Evolutionary conservation across 2,113 vertebrate species (phyloP).

Genomic region (Aldabrachelys gigantea): DNA sequence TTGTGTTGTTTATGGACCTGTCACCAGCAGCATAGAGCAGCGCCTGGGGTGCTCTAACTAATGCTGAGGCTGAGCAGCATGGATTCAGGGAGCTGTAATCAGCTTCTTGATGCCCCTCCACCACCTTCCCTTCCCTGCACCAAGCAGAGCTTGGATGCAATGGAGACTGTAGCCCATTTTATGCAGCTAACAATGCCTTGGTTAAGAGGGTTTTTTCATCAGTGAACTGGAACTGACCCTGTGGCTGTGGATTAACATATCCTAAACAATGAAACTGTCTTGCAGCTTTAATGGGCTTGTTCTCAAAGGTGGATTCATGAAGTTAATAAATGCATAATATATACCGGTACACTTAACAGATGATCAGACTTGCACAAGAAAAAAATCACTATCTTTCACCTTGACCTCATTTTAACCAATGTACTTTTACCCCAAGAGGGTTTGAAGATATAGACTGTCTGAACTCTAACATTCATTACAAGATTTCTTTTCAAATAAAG

Average conservation of each 20-base stretch:
- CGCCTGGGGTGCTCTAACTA: neutral
- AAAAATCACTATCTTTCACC: neutral
- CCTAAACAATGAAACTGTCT: neutral
- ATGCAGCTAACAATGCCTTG: neutral
- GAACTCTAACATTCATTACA: neutral
- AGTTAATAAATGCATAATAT: neutral
- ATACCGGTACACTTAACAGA: neutral
- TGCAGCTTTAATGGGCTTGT: neutral
- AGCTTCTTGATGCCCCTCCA: neutral
- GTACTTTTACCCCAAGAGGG: neutral
- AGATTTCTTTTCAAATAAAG: constrained; percentile 1
- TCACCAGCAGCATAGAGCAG: neutral
- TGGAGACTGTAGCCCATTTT: neutral
- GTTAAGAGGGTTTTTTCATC: neutral
- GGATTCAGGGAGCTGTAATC: neutral
- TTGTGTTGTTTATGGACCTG: neutral
- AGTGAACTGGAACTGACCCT: neutral
- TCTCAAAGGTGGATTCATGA: neutral
- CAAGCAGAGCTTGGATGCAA: neutral
- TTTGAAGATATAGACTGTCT: constrained; percentile 1
- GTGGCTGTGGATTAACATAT: neutral
- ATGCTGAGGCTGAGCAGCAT: neutral
- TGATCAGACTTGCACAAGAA: neutral
- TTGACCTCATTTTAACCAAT: neutral
- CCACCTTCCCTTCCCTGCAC: too few relatives aligned